These are phyloP conservation scores for Candidula unifasciata DNA, from an alignment of 2,888 invertebrate species.

Conservation along the genomic window DNA sequence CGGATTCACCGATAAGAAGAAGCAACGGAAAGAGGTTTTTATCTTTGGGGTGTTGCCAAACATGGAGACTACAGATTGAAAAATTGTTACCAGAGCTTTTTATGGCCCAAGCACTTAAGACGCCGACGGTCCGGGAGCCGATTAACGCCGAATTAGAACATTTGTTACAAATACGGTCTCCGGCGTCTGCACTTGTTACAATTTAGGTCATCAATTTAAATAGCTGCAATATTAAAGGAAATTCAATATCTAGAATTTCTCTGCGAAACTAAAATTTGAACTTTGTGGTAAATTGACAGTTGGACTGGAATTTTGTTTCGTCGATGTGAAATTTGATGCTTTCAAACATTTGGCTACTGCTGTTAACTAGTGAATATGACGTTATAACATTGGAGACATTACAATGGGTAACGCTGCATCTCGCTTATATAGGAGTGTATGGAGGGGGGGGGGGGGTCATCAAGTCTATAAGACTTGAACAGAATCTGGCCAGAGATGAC, in stretches of 20 bases:
- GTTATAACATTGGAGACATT: too few relatives aligned
- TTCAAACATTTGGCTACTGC: too few relatives aligned
- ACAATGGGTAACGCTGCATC: too few relatives aligned
- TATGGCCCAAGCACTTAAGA: constrained; percentile 3
- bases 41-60: constrained; percentile 1
- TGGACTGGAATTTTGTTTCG: too few relatives aligned
- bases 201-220: constrained; percentile 28
- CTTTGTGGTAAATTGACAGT: too few relatives aligned
- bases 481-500: too few relatives aligned
- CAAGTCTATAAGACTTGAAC: too few relatives aligned
- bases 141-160: constrained; percentile 20
- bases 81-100: not conserved
- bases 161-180: constrained; percentile 8
- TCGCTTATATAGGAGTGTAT: too few relatives aligned
- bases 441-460: too few relatives aligned
- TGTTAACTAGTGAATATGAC: too few relatives aligned
- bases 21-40: constrained; percentile 36
- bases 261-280: too few relatives aligned
- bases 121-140: not conserved
- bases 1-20: constrained; percentile 8
- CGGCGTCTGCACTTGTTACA: constrained; percentile 23
- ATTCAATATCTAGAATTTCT: not conserved
- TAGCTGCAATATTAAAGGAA: constrained; percentile 5
- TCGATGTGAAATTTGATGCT: too few relatives aligned
- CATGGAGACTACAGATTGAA: constrained; percentile 29